Percentiles rank a stretch among this genome's conserved stretches.
These are phyloP conservation scores for Entelurus aequoreus DNA, from an alignment of 2,113 vertebrate genomes.

Conservation along the genomic window DNA sequence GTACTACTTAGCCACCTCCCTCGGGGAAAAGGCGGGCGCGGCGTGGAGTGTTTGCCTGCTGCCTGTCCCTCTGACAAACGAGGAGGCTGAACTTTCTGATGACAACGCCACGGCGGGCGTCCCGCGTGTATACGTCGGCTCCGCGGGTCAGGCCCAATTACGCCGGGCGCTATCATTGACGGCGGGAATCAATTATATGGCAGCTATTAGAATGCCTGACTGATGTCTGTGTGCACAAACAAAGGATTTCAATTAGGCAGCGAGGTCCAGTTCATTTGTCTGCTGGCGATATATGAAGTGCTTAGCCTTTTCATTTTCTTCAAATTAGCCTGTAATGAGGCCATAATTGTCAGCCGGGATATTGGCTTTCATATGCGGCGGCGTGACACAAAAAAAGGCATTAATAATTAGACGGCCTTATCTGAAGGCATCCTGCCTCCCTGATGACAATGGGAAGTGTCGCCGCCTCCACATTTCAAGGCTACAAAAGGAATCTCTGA, in stretches of 20 bases:
- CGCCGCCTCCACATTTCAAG: slow-evolving; percentile 34
- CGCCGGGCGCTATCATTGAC: slow-evolving; percentile 55
- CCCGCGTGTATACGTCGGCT: slow-evolving; percentile 52
- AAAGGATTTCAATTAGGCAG: slow-evolving; percentile 69
- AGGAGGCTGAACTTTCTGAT: slow-evolving; percentile 50
- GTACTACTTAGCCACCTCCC: slow-evolving; percentile 46
- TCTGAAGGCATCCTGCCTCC: slow-evolving; percentile 61
- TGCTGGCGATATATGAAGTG: slow-evolving; percentile 60
- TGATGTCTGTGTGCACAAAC: slow-evolving; percentile 68
- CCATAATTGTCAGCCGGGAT: slow-evolving; percentile 61
- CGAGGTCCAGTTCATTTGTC: slow-evolving; percentile 60
- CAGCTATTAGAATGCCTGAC: slow-evolving; percentile 59
- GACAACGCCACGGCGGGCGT: slow-evolving; percentile 51
- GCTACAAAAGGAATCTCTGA: slow-evolving; percentile 47
- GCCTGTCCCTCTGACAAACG: slow-evolving; percentile 54
- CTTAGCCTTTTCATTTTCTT: slow-evolving; percentile 71
- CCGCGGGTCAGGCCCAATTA: slow-evolving; percentile 64
- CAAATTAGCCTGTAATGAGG: slow-evolving; percentile 68
- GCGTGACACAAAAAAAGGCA: slow-evolving; percentile 53
- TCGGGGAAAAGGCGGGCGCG: background rate
- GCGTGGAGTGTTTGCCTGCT: slow-evolving; percentile 29
- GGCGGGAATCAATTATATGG: slow-evolving; percentile 66
- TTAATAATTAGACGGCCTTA: slow-evolving; percentile 65
- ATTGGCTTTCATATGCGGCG: slow-evolving; percentile 62
- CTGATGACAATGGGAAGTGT: slow-evolving; percentile 56